These are phyloP conservation scores for Silvanus unidentatus DNA, from an alignment of 2,888 invertebrate species.

Conservation along the genomic window DNA sequence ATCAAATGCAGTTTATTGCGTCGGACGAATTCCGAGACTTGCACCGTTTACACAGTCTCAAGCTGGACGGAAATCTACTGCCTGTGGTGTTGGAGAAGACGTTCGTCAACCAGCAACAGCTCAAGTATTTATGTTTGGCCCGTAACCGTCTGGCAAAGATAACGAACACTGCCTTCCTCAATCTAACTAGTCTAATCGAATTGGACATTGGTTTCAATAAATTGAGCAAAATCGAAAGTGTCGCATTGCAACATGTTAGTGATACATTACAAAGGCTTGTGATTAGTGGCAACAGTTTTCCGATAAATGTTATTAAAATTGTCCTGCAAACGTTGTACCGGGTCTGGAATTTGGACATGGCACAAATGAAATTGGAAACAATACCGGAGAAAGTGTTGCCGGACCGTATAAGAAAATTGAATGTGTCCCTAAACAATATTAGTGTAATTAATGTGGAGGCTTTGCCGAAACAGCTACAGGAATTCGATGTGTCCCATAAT, in stretches of 20 bases:
- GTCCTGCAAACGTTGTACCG: slow-evolving; percentile 55
- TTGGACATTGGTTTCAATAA: slow-evolving; percentile 74
- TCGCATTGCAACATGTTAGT: slow-evolving; percentile 56
- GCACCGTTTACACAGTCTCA: slow-evolving; percentile 57
- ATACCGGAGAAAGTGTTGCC: slow-evolving; percentile 56
- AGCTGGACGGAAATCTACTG: slow-evolving; percentile 70
- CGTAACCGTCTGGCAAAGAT: slow-evolving; percentile 70
- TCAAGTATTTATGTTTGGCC: slow-evolving; percentile 53
- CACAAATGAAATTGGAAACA: slow-evolving; percentile 52
- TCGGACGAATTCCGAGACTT: slow-evolving; percentile 67
- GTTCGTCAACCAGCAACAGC: slow-evolving; percentile 52
- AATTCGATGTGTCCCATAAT: slow-evolving; percentile 70
- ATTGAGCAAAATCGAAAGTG: slow-evolving; percentile 60
- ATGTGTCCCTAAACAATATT: slow-evolving; percentile 69
- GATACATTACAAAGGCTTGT: slow-evolving; percentile 59
- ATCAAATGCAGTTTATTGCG: slow-evolving; percentile 68
- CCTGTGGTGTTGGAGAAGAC: slow-evolving; percentile 69
- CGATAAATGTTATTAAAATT: slow-evolving; percentile 52
- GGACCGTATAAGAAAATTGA: slow-evolving; percentile 58
- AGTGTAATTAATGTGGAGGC: slow-evolving; percentile 53
- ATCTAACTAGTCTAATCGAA: slow-evolving; percentile 61
- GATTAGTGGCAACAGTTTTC: slow-evolving; percentile 68
- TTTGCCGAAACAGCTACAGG: slow-evolving; percentile 55
- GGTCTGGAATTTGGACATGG: slow-evolving; percentile 54
- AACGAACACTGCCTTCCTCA: slow-evolving; percentile 66